Conservation (phyloP, 2,113 vertebrate species). For the Scomber colias region DNA sequence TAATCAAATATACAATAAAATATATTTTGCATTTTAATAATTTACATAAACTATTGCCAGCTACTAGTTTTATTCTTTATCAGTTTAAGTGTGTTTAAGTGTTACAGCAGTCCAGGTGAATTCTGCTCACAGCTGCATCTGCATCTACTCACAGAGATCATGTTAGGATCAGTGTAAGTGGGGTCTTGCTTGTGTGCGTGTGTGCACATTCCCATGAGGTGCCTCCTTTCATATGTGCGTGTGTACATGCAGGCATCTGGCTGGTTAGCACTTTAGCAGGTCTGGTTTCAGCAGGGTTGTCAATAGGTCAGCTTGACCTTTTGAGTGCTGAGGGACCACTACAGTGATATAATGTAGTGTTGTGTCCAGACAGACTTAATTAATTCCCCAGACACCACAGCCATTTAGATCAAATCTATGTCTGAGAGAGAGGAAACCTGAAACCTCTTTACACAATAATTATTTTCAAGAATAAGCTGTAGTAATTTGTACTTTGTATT, state of each 20-base stretch:
- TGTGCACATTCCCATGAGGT: constrained; percentile 30
- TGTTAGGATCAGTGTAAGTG: constrained; percentile 5
- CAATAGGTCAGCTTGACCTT: constrained; percentile 68
- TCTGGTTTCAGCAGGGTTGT: constrained; percentile 72
- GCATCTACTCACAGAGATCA: constrained; percentile 10
- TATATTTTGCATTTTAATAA: neutral
- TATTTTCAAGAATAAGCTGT: constrained; percentile 1
- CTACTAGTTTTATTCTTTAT: neutral
- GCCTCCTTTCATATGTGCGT: constrained; percentile 45
- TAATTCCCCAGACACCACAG: constrained; percentile 65
- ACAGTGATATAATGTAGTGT: constrained; percentile 72
- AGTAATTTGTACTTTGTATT: neutral
- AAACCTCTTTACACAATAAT: constrained; percentile 9
- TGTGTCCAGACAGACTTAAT: constrained; percentile 68
- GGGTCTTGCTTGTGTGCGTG: constrained; percentile 13
- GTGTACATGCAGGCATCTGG: constrained; percentile 46
- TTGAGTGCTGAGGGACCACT: constrained; percentile 42
- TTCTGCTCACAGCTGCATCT: constrained; percentile 1
- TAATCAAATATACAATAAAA: neutral
- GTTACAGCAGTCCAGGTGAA: neutral
- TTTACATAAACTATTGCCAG: neutral
- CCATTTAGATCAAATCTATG: constrained; percentile 51
- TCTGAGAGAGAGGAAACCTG: constrained; percentile 27
- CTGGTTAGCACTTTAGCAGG: constrained; percentile 47
- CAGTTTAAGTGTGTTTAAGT: neutral